phyloP scores from a whole-genome alignment of 2,797 vertebrate species.

The Urocyon cinereoargenteus region DNA sequence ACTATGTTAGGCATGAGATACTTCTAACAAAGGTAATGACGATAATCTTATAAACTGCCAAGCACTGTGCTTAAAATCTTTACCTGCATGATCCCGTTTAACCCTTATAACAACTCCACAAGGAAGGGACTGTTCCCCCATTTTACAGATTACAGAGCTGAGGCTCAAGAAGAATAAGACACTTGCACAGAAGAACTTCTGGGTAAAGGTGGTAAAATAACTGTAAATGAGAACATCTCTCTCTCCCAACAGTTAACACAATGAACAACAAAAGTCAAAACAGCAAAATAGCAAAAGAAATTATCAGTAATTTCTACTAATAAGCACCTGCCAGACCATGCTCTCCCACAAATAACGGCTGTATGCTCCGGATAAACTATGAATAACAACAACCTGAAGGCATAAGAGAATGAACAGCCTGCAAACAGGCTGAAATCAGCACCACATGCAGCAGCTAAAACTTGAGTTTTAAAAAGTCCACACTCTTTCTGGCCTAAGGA shows the following conservation, averaged over 20 bases:
- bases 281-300: not conserved
- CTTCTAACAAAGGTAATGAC: not conserved
- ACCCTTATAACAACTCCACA: not conserved
- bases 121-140: not conserved
- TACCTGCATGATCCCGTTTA: not conserved
- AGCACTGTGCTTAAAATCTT: not conserved
- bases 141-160: not conserved
- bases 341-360: not conserved
- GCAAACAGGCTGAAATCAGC: not conserved
- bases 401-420: not conserved
- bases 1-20: not conserved
- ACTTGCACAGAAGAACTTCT: constrained; percentile 23
- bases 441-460: not conserved
- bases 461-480: not conserved
- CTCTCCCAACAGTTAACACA: not conserved
- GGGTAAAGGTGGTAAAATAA: not conserved
- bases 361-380: not conserved
- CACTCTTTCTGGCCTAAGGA: not conserved
- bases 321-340: not conserved
- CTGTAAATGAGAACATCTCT: not conserved
- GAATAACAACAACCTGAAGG: not conserved
- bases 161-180: not conserved
- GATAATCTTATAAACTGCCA: not conserved
- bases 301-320: constrained; percentile 4
- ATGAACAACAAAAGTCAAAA: constrained; percentile 31